Percentiles rank a stretch among this genome's conserved stretches.
Evolutionary conservation across 2,888 invertebrate species (phyloP).

Genomic region (Temnothorax ravouxi): DNA sequence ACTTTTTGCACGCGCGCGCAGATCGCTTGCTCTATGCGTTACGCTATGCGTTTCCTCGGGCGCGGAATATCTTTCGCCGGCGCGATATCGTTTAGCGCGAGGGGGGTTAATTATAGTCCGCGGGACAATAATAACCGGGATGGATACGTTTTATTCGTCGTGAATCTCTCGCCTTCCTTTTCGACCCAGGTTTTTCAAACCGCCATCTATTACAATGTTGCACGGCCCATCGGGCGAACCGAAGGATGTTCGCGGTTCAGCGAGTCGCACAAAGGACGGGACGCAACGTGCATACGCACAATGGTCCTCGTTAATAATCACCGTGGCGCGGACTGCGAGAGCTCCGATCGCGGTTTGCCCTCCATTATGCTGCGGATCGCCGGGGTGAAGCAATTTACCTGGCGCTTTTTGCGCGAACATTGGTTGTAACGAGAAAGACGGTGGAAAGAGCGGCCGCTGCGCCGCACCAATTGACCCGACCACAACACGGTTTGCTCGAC

Average conservation of each 20-base stretch:
- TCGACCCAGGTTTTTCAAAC: not conserved
- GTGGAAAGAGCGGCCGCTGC: not conserved
- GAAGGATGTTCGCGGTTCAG: not conserved
- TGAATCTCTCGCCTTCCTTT: not conserved
- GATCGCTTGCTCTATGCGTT: not conserved
- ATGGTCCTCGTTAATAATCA: conserved; percentile 40
- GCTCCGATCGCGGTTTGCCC: conserved; percentile 42
- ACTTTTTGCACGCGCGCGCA: not conserved
- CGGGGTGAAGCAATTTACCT: conserved; percentile 61
- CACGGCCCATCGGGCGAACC: not conserved
- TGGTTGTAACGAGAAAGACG: conserved; percentile 30
- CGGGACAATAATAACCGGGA: conserved; percentile 28
- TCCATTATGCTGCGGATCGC: conserved; percentile 53
- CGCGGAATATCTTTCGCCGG: conserved; percentile 59
- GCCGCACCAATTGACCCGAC: conserved; percentile 14
- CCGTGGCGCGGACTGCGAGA: conserved; percentile 1
- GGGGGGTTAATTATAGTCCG: conserved; percentile 29
- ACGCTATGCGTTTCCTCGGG: conserved; percentile 26
- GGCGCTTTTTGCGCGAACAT: conserved; percentile 69
- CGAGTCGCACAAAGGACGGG: conserved; percentile 10
- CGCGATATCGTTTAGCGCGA: conserved; percentile 53
- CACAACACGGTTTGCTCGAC: conserved; percentile 28
- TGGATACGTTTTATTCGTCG: conserved; percentile 22
- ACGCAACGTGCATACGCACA: conserved; percentile 6
- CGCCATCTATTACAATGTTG: conserved; percentile 6